phyloP scores from a whole-genome alignment of 2,888 invertebrate species.

The Dioctria linearis region DNA sequence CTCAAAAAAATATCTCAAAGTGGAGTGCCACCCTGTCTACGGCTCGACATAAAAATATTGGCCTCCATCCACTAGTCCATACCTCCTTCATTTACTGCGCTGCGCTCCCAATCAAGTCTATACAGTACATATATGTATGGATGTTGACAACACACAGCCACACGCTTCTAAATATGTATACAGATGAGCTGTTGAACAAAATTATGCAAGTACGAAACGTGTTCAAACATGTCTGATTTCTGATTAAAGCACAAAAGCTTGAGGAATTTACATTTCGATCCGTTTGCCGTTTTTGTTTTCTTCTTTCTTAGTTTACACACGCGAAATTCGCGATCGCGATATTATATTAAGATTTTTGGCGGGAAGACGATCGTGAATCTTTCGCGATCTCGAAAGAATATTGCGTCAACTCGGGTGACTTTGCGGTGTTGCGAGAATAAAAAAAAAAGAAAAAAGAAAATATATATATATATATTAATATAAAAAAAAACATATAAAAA shows the following conservation, averaged over 20 bases:
- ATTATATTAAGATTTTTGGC: constrained; percentile 29
- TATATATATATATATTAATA: too few relatives aligned
- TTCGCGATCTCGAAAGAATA: constrained; percentile 27
- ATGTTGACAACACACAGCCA: background rate
- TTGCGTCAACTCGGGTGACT: constrained; percentile 33
- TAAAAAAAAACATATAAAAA: background rate
- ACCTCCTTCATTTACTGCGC: too few relatives aligned
- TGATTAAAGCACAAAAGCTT: constrained; percentile 53
- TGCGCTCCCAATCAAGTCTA: too few relatives aligned
- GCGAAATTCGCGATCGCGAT: background rate
- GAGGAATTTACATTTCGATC: constrained; percentile 17
- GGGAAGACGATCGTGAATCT: constrained; percentile 37
- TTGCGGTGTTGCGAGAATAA: background rate
- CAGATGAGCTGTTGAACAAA: constrained; percentile 35
- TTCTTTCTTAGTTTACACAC: background rate
- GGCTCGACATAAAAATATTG: constrained; percentile 13
- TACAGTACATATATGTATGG: too few relatives aligned
- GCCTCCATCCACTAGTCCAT: background rate
- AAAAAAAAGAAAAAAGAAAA: too few relatives aligned
- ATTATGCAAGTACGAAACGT: constrained; percentile 50
- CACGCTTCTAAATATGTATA: background rate
- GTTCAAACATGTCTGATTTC: constrained; percentile 53
- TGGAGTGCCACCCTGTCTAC: constrained; percentile 48
- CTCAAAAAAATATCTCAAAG: constrained; percentile 9
- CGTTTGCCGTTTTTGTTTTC: background rate